Evolutionary conservation across 1,140 invertebrate species (phyloP).

Genomic region (Mizuhopecten yessoensis): DNA sequence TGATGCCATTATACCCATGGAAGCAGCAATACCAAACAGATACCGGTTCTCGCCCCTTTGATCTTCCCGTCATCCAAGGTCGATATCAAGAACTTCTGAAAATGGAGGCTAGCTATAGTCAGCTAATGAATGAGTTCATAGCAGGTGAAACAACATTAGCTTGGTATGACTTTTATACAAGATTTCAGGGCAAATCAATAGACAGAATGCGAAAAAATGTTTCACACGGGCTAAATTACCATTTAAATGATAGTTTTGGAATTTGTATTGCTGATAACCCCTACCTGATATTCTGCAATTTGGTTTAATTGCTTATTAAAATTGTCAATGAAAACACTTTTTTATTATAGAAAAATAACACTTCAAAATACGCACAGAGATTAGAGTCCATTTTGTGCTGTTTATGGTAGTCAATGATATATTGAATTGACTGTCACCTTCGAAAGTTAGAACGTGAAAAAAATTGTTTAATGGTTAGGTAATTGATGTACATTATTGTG

Average conservation of each 20-base stretch:
- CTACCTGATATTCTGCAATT: not conserved
- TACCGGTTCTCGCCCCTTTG: not conserved
- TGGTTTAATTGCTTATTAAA: not conserved
- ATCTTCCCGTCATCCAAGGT: constrained; percentile 11
- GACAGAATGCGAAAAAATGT: not conserved
- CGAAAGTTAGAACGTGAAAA: not conserved
- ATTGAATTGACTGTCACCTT: not conserved
- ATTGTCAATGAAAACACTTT: not conserved
- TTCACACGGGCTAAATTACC: not conserved
- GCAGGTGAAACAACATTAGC: constrained; percentile 15
- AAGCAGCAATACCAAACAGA: not conserved
- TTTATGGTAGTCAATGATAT: too few species aligned
- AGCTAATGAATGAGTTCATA: constrained; percentile 35
- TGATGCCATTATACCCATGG: not conserved
- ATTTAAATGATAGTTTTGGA: not conserved
- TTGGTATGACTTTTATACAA: not conserved
- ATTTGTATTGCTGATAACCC: not conserved
- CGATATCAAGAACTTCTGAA: constrained; percentile 2
- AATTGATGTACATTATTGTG: not conserved
- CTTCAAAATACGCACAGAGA: too few species aligned
- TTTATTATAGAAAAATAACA: too few species aligned
- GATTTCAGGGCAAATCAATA: not conserved
- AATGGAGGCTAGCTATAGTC: constrained; percentile 14
- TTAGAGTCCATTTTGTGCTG: too few species aligned
- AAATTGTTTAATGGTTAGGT: not conserved